Conservation (phyloP, 2,113 vertebrate genomes). For the Rhinopomastus cyanomelas region DNA sequence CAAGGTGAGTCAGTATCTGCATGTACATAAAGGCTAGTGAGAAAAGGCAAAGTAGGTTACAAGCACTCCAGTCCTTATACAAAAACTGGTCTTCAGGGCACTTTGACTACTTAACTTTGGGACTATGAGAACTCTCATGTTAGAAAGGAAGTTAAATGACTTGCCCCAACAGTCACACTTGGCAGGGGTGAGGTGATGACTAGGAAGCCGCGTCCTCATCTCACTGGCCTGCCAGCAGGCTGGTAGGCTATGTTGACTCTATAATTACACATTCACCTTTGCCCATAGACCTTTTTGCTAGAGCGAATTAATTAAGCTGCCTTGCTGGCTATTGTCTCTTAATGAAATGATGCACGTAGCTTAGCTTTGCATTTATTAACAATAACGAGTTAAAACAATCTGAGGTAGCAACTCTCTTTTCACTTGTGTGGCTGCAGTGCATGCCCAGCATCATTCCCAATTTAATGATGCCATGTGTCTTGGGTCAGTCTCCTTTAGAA, state of each 20-base stretch:
- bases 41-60: not conserved
- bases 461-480: not conserved
- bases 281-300: not conserved
- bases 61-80: not conserved
- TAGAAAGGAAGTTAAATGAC: not conserved
- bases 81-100: not conserved
- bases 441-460: not conserved
- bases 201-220: not conserved
- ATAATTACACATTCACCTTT: constrained; percentile 8
- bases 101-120: not conserved
- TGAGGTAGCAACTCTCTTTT: constrained; percentile 47
- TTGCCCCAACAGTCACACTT: not conserved
- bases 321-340: not conserved
- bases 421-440: not conserved
- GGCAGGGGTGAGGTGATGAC: not conserved
- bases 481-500: not conserved
- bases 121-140: not conserved
- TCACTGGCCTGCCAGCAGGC: not conserved
- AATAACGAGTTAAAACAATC: constrained; percentile 40
- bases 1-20: not conserved
- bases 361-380: constrained; percentile 49
- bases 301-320: constrained; percentile 33
- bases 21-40: not conserved
- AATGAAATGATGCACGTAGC: constrained; percentile 21
- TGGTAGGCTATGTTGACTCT: not conserved